Base-by-base conservation (phyloP, 2,797 vertebrate species). In the Neopelma chrysocephalum region DNA sequence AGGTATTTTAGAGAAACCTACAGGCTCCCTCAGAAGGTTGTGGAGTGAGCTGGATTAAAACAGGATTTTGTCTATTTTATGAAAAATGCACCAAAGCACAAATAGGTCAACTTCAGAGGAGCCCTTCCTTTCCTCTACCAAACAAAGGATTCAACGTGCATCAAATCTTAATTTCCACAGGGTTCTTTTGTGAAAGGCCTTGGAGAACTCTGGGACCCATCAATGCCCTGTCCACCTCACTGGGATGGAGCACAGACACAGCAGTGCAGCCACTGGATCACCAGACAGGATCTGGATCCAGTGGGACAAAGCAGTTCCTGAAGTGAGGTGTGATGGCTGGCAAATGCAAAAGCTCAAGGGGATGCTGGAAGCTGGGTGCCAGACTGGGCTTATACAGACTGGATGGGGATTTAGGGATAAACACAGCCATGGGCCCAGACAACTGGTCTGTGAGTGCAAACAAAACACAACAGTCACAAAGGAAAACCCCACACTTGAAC, bases 41-140 rank as follows among this genome's bases (percentile, higher is more conserved):
- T 83, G 56, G 14, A 85, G 93, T 62, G 78, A 78, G 65, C 65
- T 68, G 71, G 82, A 93, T 86, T 97, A 79, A 96, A 96, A 71
- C 42, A 84, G 89, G 95, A 92, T 96, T 97, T 88, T 73, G 91
- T 57, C 89, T 94, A 32, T 91, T 92, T 95, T 90, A 96, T 93
- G 89, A 95, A 96, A 96, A 97, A 96, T 60, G 72, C 61, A 76
- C 68, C 9, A 1, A 89, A 88, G 89, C 77, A 75, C 80, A 94
- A 96, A 79, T 83, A 82, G 85, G 82, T 94, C 83, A 90, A 32
- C 81, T 96, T 93, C 89, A 96, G 90, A 96, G 77, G 82, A 72
- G 40, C 71, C 88, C 56, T 53, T 82, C 62, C 56, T 73, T 90
- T 92, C 81, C 95, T 87, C 82, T 62, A 31, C 48, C 61, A 65